phyloP scores from a whole-genome alignment of 2,113 vertebrate species.

The Scalopus aquaticus region DNA sequence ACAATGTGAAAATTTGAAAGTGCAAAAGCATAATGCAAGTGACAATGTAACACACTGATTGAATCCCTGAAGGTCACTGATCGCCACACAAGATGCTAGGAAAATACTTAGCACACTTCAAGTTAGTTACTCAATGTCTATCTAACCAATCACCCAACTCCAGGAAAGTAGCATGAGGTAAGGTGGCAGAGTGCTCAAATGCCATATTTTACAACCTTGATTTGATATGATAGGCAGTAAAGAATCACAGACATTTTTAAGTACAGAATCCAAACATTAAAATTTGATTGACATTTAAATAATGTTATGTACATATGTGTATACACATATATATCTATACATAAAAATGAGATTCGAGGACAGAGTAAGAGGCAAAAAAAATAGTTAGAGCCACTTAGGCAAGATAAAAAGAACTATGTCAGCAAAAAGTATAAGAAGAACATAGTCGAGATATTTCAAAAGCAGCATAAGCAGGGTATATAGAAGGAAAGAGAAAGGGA shows the following conservation, averaged over 20 bases:
- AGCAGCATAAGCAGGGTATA: not conserved
- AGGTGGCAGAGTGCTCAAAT: not conserved
- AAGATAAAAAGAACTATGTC: not conserved
- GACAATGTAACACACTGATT: not conserved
- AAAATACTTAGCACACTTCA: not conserved
- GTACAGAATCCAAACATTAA: not conserved
- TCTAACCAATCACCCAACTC: not conserved
- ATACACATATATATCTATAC: not conserved
- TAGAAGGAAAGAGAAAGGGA: not conserved
- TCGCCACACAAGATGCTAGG: not conserved
- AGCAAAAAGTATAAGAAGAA: not conserved
- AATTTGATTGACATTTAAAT: not conserved
- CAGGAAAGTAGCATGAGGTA: not conserved
- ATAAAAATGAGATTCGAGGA: not conserved
- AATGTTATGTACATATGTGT: too few species aligned
- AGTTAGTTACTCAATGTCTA: not conserved
- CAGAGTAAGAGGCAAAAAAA: not conserved
- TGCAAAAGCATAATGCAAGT: not conserved
- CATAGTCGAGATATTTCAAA: not conserved
- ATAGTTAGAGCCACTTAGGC: not conserved
- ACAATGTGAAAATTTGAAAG: not conserved
- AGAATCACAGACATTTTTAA: not conserved
- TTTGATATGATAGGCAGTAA: not conserved
- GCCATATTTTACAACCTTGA: not conserved
- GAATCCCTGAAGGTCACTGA: not conserved